Evolutionary conservation across 2,113 vertebrate species (phyloP), one percentile per base, ranked within the genome.

Genomic region (Neolamprologus kungweensis): DNA sequence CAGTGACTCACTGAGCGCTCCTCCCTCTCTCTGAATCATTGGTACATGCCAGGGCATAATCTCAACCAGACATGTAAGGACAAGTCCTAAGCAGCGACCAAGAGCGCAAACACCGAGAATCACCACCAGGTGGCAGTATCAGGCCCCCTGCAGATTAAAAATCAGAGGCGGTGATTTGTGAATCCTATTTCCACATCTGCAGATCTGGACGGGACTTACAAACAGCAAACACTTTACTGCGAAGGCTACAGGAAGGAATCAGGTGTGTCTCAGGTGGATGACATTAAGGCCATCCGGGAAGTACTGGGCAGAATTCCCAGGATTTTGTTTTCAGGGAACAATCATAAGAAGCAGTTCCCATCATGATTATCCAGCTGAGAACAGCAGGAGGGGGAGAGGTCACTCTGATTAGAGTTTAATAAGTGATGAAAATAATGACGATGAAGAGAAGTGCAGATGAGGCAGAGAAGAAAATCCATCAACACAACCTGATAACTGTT

Each of bases 31-130:
- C 10, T 80, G 23, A 84, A 26, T 82, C 86, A 85, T 65, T 65
- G 65, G 91, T 91, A 95, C 95, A 96, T 96, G 96, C 31, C 96
- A 80, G 89, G 94, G 88, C 96, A 96, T 92, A 95, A 81, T 90
- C 83, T 80, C 13, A 47, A 11, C 11, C 45, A 40, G 90, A 95
- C 96, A 96, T 94, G 96, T 93, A 57, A 51, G 80, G 95, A 23
- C 96, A 96, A 93, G 89, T 95, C 80, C 83, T 50, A 35, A 17
- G 14, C 53, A 33, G n/a, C 16, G 14, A 26, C 31, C 42, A 7
- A 7, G 21, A 17, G 47, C 84, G 78, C 50, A 71, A 35, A 11
- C 3, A n/a, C 35, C 5, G 1, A n/a, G 3, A 73, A 10, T 35
- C 26, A 37, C 91, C 95, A 89, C 89, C 28, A 88, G 95, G 83